These are phyloP conservation scores for Tinamus guttatus DNA, from an alignment of 2,113 vertebrate genomes.

Conservation along the genomic window DNA sequence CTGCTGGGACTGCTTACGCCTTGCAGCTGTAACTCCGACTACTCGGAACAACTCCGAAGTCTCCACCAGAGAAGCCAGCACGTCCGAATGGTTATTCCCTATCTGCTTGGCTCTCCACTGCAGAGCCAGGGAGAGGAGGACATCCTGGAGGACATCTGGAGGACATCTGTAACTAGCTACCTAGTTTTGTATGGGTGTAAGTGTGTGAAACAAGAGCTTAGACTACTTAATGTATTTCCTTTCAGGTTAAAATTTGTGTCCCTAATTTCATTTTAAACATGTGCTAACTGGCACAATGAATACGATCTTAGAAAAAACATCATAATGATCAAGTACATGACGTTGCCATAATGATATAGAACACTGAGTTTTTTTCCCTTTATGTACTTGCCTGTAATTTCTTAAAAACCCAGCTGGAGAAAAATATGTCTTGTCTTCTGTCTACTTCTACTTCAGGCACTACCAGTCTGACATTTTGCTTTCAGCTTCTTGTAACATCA, in stretches of 20 bases:
- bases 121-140: not conserved
- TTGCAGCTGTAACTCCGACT: not conserved
- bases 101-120: not conserved
- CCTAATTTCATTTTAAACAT: slow-evolving; percentile 8
- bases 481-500: slow-evolving; percentile 45
- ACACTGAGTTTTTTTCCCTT: not conserved
- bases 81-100: not conserved
- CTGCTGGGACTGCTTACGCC: not conserved
- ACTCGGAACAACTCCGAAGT: not conserved
- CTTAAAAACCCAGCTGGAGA: slow-evolving; percentile 27
- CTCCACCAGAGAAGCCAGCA: not conserved
- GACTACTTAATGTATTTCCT: not conserved
- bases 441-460: slow-evolving; percentile 28
- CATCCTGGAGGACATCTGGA: not conserved
- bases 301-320: not conserved
- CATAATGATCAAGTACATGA: not conserved
- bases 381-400: slow-evolving; percentile 9
- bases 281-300: not conserved
- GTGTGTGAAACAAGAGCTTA: not conserved
- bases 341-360: slow-evolving; percentile 18
- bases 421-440: slow-evolving; percentile 32
- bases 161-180: not conserved
- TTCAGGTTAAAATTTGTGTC: not conserved
- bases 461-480: slow-evolving; percentile 31
- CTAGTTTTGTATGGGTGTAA: not conserved